A percentile compares a stretch with the other conserved stretches of the same genome.
phyloP scores from a whole-genome alignment of 2,113 vertebrate species.

The Callopanchax toddi region DNA sequence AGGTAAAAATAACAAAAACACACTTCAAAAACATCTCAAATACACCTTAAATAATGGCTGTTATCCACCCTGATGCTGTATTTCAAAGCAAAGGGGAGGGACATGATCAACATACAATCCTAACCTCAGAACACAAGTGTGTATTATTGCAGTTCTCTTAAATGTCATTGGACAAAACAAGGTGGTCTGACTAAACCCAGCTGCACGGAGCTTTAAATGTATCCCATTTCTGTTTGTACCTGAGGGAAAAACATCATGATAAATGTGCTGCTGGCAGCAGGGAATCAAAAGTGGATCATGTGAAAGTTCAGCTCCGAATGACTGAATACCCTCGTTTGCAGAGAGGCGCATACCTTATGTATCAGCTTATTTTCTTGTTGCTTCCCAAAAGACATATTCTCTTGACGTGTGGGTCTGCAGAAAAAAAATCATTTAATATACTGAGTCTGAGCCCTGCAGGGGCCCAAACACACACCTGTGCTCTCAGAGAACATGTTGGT shows the following conservation, averaged over 20 bases:
- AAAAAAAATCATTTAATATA: slow-evolving; percentile 41
- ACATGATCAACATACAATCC: too few species aligned
- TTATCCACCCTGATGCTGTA: too few species aligned
- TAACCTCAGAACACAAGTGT: too few species aligned
- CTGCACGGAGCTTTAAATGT: slow-evolving; percentile 33
- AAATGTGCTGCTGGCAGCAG: slow-evolving; percentile 14
- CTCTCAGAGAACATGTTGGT: neutral
- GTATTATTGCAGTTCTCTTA: slow-evolving; percentile 13
- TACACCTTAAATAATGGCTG: too few species aligned
- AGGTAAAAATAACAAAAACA: too few species aligned
- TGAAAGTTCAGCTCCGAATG: slow-evolving; percentile 43
- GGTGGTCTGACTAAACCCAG: slow-evolving; percentile 47
- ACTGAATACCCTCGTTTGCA: slow-evolving; percentile 46
- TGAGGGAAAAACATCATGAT: slow-evolving; percentile 21
- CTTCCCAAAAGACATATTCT: slow-evolving; percentile 25
- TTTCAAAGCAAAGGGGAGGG: too few species aligned
- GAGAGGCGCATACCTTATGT: slow-evolving; percentile 18
- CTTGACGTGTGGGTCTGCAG: slow-evolving; percentile 26
- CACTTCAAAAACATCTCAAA: too few species aligned
- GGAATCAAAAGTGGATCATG: slow-evolving; percentile 38
- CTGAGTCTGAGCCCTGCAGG: slow-evolving; percentile 15
- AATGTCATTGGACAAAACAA: slow-evolving; percentile 39
- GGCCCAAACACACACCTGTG: slow-evolving; percentile 1
- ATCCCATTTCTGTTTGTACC: slow-evolving; percentile 32
- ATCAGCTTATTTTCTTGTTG: slow-evolving; percentile 41